Conservation (phyloP, 1,140 invertebrate species). For the Heliconius himera region DNA sequence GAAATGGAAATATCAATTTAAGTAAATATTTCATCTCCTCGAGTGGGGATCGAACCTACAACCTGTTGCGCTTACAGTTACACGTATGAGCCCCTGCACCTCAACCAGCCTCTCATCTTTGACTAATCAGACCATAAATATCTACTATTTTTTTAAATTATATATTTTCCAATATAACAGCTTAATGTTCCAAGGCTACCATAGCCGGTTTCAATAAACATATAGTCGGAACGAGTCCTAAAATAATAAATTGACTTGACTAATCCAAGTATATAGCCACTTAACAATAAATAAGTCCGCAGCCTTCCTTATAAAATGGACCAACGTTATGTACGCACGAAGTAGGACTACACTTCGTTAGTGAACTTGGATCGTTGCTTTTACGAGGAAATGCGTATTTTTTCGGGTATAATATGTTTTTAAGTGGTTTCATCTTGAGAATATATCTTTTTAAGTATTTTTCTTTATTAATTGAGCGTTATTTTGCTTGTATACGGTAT, state of each 20-base stretch:
- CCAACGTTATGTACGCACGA: background rate
- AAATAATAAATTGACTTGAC: background rate
- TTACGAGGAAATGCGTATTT: constrained; percentile 11
- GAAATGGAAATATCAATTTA: too few relatives aligned
- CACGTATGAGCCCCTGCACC: too few relatives aligned
- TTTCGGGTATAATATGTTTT: background rate
- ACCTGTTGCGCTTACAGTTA: too few relatives aligned
- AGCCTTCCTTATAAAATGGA: constrained; percentile 5
- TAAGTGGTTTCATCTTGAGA: background rate
- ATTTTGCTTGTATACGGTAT: background rate
- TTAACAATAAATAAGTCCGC: background rate
- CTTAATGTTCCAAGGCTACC: too few relatives aligned
- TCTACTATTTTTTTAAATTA: too few relatives aligned
- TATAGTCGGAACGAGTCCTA: background rate
- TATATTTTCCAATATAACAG: too few relatives aligned
- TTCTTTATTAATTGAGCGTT: background rate
- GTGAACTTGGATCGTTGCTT: background rate
- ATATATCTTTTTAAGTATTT: background rate
- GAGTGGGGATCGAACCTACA: too few relatives aligned
- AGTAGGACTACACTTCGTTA: constrained; percentile 6
- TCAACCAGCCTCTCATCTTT: too few relatives aligned
- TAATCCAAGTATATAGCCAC: background rate
- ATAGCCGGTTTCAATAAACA: background rate
- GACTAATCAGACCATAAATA: too few relatives aligned
- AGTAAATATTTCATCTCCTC: too few relatives aligned